Conservation (phyloP, 2,888 invertebrate species). For the Exocentrus adspersus region DNA sequence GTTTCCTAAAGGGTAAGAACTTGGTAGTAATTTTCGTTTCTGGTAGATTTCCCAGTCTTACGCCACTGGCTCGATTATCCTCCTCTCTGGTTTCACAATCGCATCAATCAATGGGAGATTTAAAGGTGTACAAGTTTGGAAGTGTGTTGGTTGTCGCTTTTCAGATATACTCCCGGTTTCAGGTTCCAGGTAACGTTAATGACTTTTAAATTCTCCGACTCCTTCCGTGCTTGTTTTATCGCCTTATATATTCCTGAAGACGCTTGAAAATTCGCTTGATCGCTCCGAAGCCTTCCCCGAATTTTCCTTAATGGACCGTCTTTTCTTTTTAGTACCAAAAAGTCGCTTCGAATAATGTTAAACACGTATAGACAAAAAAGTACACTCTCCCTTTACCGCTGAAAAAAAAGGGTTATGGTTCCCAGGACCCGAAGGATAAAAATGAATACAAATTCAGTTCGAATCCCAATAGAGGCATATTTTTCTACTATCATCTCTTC, state of each 20-base stretch:
- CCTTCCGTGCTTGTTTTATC: slow-evolving; percentile 17
- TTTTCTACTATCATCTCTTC: slow-evolving; percentile 15
- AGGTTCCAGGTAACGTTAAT: slow-evolving; percentile 16
- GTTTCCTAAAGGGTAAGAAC: too few species aligned
- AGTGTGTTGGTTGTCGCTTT: slow-evolving; percentile 13
- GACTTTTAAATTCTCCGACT: slow-evolving; percentile 17
- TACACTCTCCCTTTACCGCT: too few species aligned
- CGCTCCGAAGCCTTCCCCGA: neutral
- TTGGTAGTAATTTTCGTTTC: too few species aligned
- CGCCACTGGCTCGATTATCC: too few species aligned
- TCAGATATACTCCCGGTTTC: slow-evolving; percentile 8
- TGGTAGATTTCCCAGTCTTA: too few species aligned
- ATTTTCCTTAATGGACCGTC: too few species aligned
- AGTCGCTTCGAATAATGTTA: too few species aligned
- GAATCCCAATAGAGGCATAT: slow-evolving; percentile 19
- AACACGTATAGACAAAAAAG: too few species aligned
- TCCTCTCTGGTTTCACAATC: slow-evolving; percentile 10
- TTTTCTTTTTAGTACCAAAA: too few species aligned
- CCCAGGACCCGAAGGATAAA: neutral
- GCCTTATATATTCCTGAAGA: slow-evolving; percentile 3
- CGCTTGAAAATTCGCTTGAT: slow-evolving; percentile 13
- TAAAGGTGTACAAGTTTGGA: slow-evolving; percentile 25
- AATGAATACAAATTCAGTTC: slow-evolving; percentile 17
- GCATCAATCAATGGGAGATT: slow-evolving; percentile 24
- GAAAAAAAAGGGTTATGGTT: neutral